Evolutionary conservation across 1,140 invertebrate species (phyloP).

Genomic region (Antheraea mylitta): DNA sequence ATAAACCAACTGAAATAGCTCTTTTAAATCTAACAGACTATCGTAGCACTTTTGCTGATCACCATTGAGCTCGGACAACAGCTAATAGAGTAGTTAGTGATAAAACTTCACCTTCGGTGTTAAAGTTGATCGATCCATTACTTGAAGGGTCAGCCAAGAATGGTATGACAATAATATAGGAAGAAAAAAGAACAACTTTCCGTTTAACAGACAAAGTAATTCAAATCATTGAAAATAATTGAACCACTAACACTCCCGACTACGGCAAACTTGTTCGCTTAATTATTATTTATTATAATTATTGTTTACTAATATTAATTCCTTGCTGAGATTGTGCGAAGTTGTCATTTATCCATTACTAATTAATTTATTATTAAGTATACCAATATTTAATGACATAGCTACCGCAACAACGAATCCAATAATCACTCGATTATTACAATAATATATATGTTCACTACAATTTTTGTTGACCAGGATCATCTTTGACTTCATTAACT

Average conservation of each 20-base stretch:
- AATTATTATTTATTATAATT: conserved; percentile 10
- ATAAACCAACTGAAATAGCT: conserved; percentile 23
- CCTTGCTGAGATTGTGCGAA: conserved; percentile 73
- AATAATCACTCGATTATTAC: conserved; percentile 30
- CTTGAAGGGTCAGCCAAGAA: not conserved
- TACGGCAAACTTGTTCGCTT: conserved; percentile 8
- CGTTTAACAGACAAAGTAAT: not conserved
- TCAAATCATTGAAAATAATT: conserved; percentile 1
- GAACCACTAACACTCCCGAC: not conserved
- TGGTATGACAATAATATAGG: not conserved
- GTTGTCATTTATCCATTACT: conserved; percentile 30
- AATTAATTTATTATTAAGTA: conserved; percentile 53
- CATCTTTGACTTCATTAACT: not conserved
- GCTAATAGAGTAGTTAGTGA: not conserved
- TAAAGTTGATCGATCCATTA: not conserved
- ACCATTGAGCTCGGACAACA: not conserved
- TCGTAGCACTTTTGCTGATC: not conserved
- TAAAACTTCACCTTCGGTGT: not conserved
- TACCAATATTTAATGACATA: conserved; percentile 54
- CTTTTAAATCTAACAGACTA: conserved; percentile 17
- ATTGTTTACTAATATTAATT: conserved; percentile 54
- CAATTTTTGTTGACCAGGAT: conserved; percentile 23
- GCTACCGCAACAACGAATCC: conserved; percentile 57
- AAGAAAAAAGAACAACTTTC: not conserved
- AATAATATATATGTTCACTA: conserved; percentile 51